Evolutionary conservation across 2,113 vertebrate genomes (phyloP).

Genomic region (Pterocles burchelli): DNA sequence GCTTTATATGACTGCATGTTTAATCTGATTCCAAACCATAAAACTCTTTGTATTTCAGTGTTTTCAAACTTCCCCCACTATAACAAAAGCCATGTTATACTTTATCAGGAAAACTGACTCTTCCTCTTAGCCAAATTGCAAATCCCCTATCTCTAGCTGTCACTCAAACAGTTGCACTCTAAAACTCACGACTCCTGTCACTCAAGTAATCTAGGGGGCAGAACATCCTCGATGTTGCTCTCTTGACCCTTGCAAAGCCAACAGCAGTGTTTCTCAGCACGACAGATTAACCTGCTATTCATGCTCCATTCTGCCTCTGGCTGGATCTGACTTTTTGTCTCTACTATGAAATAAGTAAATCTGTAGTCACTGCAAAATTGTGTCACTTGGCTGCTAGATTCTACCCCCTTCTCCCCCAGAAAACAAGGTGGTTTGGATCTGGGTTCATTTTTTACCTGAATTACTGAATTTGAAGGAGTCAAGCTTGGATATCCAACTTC

Average conservation of each 20-base stretch:
- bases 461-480: background rate
- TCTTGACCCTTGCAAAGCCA: background rate
- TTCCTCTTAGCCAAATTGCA: background rate
- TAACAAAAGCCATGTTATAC: background rate
- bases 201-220: background rate
- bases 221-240: background rate
- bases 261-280: background rate
- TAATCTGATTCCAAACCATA: background rate
- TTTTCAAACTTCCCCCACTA: background rate
- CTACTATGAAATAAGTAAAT: background rate
- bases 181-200: background rate
- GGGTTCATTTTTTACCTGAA: background rate
- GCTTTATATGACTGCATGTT: background rate
- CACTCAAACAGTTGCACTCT: background rate
- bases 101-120: background rate
- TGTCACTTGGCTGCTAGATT: background rate
- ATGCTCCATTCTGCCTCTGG: background rate
- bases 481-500: background rate
- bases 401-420: background rate
- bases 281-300: slow-evolving; percentile 5
- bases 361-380: background rate
- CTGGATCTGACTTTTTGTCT: background rate
- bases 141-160: background rate
- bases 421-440: background rate
- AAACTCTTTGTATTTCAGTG: background rate